These are phyloP conservation scores for Alosa sapidissima DNA, from an alignment of 2,797 vertebrate genomes.

Conservation along the genomic window DNA sequence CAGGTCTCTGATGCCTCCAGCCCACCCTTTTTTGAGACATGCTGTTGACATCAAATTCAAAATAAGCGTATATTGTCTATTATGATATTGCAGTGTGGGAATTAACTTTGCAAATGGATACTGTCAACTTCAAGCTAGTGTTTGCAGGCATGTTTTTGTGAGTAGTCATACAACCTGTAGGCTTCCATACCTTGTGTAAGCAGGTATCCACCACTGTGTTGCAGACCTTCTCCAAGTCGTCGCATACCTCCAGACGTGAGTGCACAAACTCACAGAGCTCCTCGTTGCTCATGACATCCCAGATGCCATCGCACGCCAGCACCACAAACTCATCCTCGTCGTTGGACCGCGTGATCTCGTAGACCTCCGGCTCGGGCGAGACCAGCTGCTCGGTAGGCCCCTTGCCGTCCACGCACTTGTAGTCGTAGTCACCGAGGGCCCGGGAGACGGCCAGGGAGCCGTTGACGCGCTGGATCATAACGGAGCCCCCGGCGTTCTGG, in stretches of 20 bases:
- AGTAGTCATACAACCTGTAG: background rate
- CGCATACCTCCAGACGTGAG: conserved; percentile 93
- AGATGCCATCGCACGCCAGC: conserved; percentile 98
- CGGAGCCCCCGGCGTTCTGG: conserved; percentile 97
- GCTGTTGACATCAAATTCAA: background rate
- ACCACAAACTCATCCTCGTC: conserved; percentile 97
- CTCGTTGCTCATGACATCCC: conserved; percentile 99
- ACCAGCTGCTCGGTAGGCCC: conserved; percentile 99
- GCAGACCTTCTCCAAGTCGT: conserved; percentile 97
- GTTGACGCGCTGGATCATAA: conserved; percentile 99
- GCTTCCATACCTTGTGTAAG: conserved; percentile 90
- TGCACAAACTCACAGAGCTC: conserved; percentile 97
- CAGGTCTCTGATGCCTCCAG: background rate
- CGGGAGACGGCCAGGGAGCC: conserved; percentile 97
- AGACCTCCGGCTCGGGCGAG: conserved; percentile 98
- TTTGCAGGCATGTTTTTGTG: background rate
- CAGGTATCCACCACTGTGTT: conserved; percentile 99
- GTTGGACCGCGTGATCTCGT: conserved; percentile 87
- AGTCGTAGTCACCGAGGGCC: conserved; percentile 98
- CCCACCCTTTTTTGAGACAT: background rate
- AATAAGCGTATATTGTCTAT: background rate
- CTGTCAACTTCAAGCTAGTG: background rate
- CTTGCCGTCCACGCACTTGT: conserved; percentile 99
- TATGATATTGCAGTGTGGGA: background rate
- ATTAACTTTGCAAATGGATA: background rate